A percentile compares a stretch with the other conserved stretches of the same genome.
phyloP scores from a whole-genome alignment of 2,113 vertebrate genomes.

The Psittacus erithacus region DNA sequence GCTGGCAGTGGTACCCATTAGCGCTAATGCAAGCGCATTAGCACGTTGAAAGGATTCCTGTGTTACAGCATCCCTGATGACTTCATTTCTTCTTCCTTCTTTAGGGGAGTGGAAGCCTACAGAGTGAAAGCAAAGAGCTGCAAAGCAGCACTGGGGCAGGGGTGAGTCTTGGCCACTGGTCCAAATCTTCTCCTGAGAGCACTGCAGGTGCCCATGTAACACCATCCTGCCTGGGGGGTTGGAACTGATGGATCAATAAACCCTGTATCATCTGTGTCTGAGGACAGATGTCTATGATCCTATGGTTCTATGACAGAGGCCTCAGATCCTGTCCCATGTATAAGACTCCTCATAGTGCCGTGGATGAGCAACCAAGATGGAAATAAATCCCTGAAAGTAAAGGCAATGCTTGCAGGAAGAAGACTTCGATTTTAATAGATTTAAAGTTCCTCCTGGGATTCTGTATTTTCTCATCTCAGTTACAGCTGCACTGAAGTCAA shows the following conservation, averaged over 20 bases:
- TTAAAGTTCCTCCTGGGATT: not conserved
- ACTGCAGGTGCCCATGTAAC: not conserved
- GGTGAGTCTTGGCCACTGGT: not conserved
- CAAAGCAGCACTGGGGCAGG: accelerated
- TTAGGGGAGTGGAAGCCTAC: not conserved
- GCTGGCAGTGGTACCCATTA: conserved; percentile 22
- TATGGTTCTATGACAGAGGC: too few relatives aligned
- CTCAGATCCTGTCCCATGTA: not conserved
- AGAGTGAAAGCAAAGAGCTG: not conserved
- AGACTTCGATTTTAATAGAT: accelerated
- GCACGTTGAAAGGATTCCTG: not conserved
- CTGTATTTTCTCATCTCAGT: accelerated
- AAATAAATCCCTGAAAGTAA: not conserved
- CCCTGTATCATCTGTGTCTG: accelerated
- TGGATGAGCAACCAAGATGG: not conserved
- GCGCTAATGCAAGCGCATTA: conserved; percentile 16
- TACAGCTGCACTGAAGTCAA: accelerated
- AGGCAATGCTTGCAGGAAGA: not conserved
- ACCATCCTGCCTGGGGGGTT: not conserved
- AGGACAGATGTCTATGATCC: not conserved
- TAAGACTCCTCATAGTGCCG: not conserved
- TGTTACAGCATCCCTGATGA: not conserved
- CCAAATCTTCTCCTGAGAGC: not conserved
- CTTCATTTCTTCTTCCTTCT: not conserved
- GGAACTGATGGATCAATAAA: not conserved